Percentiles rank a stretch among this genome's conserved stretches.
These are phyloP conservation scores for Polydrusus tereticollis DNA, from an alignment of 2,888 invertebrate species.

Conservation along the genomic window DNA sequence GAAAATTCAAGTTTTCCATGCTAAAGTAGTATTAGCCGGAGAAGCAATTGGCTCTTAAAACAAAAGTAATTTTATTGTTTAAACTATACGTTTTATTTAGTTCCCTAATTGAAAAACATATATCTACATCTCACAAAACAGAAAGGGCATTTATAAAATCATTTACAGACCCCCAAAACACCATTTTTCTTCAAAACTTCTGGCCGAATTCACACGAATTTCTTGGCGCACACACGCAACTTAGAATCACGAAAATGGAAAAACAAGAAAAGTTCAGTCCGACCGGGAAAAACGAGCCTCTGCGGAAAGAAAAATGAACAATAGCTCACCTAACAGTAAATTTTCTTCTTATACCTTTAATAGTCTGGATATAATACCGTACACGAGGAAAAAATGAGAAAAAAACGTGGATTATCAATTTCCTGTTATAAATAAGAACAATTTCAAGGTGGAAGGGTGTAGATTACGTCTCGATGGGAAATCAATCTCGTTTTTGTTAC, in stretches of 20 bases:
- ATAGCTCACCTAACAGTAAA: constrained; percentile 28
- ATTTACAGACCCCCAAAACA: constrained; percentile 37
- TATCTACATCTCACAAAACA: constrained; percentile 33
- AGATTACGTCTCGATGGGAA: constrained; percentile 37
- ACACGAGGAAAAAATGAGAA: constrained; percentile 9
- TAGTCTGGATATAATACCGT: constrained; percentile 18
- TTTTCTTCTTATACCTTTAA: constrained; percentile 41
- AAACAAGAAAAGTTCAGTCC: constrained; percentile 22
- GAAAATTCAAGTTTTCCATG: no score
- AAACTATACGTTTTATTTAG: constrained; percentile 9
- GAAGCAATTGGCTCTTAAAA: no score
- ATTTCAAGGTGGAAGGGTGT: constrained; percentile 44
- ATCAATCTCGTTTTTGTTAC: constrained; percentile 43
- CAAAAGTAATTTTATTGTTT: constrained; percentile 26
- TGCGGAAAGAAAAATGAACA: constrained; percentile 41
- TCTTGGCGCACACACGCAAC: constrained; percentile 28
- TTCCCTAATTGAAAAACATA: constrained; percentile 30
- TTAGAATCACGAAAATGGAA: constrained; percentile 36
- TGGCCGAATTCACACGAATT: constrained; percentile 43
- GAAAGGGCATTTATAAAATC: constrained; percentile 42
- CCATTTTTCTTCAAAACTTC: constrained; percentile 45
- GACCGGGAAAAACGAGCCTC: constrained; percentile 24
- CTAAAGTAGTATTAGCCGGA: no score
- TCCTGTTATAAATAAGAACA: constrained; percentile 42
- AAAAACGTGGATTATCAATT: constrained; percentile 42